Evolutionary conservation across 2,888 invertebrate species (phyloP).

Genomic region (Darwinula stevensoni): DNA sequence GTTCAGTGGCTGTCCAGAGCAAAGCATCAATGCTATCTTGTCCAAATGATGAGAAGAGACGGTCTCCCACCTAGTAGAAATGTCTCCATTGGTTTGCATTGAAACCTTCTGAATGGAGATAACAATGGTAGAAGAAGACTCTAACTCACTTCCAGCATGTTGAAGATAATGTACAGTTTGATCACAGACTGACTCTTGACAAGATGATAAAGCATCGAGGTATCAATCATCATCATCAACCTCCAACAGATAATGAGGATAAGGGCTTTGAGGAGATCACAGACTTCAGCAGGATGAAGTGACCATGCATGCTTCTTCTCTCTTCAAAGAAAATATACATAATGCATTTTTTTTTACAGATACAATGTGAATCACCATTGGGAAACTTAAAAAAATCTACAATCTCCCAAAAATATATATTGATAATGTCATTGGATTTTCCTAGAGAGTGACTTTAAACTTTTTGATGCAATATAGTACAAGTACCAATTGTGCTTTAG

Average conservation of each 20-base stretch:
- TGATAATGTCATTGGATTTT: too few species aligned
- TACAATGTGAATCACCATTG: not conserved
- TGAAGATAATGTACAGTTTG: slow-evolving; percentile 96
- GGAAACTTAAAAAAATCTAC: slow-evolving; percentile 4
- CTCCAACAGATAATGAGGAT: slow-evolving; percentile 52
- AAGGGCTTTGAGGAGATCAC: slow-evolving; percentile 78
- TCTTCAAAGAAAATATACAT: slow-evolving; percentile 7
- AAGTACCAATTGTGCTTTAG: too few species aligned
- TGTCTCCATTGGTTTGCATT: too few species aligned
- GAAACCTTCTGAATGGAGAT: too few species aligned
- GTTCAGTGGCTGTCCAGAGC: slow-evolving; percentile 95
- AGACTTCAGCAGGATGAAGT: slow-evolving; percentile 64
- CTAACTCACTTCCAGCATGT: slow-evolving; percentile 68
- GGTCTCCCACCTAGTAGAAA: slow-evolving; percentile 52
- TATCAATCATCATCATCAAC: slow-evolving; percentile 71
- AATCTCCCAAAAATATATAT: slow-evolving; percentile 20
- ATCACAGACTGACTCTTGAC: slow-evolving; percentile 38
- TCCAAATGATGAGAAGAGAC: slow-evolving; percentile 80
- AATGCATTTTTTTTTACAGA: slow-evolving; percentile 1
- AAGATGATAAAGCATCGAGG: slow-evolving; percentile 89
- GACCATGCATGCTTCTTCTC: slow-evolving; percentile 22
- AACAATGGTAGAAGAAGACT: slow-evolving; percentile 4
- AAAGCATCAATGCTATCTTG: slow-evolving; percentile 94
- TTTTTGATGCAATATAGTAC: too few species aligned
- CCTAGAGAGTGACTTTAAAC: too few species aligned